phyloP scores from a whole-genome alignment of 2,888 invertebrate species.

The Drosophila multiciliata region DNA sequence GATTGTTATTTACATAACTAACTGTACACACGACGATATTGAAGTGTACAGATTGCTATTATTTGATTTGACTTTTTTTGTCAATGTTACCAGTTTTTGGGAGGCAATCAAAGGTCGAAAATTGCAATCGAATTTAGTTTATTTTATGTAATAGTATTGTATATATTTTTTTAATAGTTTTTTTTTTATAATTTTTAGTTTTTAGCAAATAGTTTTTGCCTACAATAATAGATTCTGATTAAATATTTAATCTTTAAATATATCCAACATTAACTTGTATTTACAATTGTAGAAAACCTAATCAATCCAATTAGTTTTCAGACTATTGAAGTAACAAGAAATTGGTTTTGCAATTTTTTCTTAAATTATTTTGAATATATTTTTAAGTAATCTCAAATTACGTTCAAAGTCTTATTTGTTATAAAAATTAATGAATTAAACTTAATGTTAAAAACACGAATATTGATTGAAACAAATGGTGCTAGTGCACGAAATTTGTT shows the following conservation, averaged over 20 bases:
- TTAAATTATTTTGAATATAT: background rate
- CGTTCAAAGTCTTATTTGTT: background rate
- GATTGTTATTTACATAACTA: constrained; percentile 51
- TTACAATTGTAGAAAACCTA: background rate
- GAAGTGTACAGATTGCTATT: constrained; percentile 8
- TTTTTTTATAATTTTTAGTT: background rate
- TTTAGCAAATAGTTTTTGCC: background rate
- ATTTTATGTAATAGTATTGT: background rate
- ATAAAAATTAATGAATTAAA: background rate
- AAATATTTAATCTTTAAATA: background rate
- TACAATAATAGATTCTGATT: background rate
- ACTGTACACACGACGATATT: constrained; percentile 23
- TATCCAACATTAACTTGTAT: background rate
- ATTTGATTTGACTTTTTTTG: background rate
- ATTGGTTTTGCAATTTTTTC: background rate
- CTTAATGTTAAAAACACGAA: no score
- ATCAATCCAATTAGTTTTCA: background rate
- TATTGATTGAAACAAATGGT: no score
- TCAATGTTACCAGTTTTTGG: background rate
- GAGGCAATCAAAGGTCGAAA: background rate
- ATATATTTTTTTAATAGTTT: background rate
- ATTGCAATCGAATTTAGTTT: background rate
- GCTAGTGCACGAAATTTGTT: no score
- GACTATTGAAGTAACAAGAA: background rate
- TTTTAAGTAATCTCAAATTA: background rate